A percentile compares a stretch with the other conserved stretches of the same genome.
phyloP scores from a whole-genome alignment of 2,797 vertebrate species.

The Scyliorhinus canicula region DNA sequence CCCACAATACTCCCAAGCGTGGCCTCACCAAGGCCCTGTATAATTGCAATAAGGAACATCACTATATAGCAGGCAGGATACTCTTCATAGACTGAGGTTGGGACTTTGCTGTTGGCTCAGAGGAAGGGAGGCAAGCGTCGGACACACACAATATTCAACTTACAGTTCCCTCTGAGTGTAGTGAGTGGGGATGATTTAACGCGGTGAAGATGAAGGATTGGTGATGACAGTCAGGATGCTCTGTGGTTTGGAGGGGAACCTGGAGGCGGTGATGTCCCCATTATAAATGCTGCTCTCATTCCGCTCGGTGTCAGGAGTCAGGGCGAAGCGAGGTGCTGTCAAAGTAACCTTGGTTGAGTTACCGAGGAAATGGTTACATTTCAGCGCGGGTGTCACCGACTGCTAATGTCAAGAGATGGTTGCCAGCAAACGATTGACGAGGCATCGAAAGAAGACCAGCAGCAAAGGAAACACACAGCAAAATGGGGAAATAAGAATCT shows the following conservation, averaged over 20 bases:
- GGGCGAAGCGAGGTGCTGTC: neutral
- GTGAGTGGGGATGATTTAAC: neutral
- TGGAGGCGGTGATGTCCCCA: neutral
- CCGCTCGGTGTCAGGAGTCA: neutral
- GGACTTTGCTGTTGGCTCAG: neutral
- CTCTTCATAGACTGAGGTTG: neutral
- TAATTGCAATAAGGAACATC: too few relatives aligned
- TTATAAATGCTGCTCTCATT: neutral
- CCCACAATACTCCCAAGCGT: too few relatives aligned
- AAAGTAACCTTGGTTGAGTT: neutral
- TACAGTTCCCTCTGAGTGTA: neutral
- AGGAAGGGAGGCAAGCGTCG: too few relatives aligned
- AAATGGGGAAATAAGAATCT: too few relatives aligned
- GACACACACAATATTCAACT: neutral
- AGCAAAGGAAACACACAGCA: neutral
- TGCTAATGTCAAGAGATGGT: neutral
- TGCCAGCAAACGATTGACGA: neutral
- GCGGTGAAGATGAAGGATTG: neutral
- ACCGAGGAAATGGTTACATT: neutral
- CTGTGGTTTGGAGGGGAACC: neutral
- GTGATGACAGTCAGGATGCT: neutral
- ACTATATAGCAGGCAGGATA: too few relatives aligned
- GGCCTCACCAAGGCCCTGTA: too few relatives aligned
- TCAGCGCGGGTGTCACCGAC: neutral
- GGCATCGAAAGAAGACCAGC: neutral